Conservation (phyloP, 2,797 vertebrate genomes). For the Sternarchorhynchus goeldii region DNA sequence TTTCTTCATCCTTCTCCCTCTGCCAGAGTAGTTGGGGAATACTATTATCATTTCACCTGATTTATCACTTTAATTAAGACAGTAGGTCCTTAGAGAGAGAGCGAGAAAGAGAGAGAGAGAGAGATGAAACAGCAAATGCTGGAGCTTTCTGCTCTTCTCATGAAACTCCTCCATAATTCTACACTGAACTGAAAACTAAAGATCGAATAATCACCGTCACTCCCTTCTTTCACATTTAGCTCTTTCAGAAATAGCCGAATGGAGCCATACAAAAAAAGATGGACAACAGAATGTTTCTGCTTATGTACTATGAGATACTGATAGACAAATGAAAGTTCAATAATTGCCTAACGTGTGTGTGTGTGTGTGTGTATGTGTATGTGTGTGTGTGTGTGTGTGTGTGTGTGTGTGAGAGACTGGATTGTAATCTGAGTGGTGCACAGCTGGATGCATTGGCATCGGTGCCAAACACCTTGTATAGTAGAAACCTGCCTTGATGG, state of each 20-base stretch:
- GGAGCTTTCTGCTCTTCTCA: slow-evolving; percentile 6
- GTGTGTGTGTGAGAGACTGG: background rate
- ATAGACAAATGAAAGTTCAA: background rate
- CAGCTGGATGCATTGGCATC: slow-evolving; percentile 31
- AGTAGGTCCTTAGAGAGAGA: slow-evolving; percentile 25
- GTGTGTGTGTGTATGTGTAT: slow-evolving; percentile 19
- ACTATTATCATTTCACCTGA: slow-evolving; percentile 53
- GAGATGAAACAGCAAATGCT: slow-evolving; percentile 27
- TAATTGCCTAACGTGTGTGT: background rate
- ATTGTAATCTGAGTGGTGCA: slow-evolving; percentile 20
- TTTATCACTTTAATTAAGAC: slow-evolving; percentile 57
- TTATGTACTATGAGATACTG: too few species aligned
- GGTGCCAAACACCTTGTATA: slow-evolving; percentile 26
- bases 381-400: slow-evolving; percentile 11
- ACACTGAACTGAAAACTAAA: slow-evolving; percentile 25
- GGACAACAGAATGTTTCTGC: too few species aligned
- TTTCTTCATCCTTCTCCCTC: slow-evolving; percentile 18
- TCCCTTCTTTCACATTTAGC: slow-evolving; percentile 1
- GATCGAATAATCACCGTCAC: slow-evolving; percentile 24
- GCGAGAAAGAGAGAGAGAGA: slow-evolving; percentile 23
- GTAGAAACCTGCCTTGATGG: slow-evolving; percentile 9
- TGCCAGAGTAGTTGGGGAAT: slow-evolving; percentile 44
- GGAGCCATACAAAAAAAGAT: too few species aligned
- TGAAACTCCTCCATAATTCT: slow-evolving; percentile 25
- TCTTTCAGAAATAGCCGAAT: slow-evolving; percentile 15